Percentiles rank a stretch among this genome's conserved stretches.
Conservation (phyloP, 2,113 vertebrate species). For the Tauraco erythrolophus region DNA sequence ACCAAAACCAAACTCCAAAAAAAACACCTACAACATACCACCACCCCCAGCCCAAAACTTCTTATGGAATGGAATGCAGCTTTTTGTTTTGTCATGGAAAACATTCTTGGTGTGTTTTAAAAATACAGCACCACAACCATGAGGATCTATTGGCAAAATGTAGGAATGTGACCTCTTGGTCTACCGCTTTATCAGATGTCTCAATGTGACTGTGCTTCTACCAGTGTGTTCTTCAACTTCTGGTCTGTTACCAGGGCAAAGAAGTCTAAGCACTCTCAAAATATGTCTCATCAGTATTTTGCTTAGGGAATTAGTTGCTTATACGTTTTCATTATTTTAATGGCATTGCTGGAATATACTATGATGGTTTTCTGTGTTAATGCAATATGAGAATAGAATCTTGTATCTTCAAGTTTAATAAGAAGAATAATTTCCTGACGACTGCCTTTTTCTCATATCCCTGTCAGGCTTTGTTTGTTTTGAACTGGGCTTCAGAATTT, state of each 20-base stretch:
- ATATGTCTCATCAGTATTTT: neutral
- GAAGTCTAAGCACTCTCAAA: neutral
- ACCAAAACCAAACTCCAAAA: neutral
- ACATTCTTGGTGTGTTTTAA: neutral
- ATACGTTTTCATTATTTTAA: neutral
- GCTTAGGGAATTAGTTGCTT: neutral
- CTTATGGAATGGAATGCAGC: neutral
- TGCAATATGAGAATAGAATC: neutral
- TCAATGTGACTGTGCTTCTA: neutral
- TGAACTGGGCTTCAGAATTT: neutral
- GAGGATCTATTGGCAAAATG: neutral
- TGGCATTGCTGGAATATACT: neutral
- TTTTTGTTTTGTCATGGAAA: neutral
- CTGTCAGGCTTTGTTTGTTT: neutral
- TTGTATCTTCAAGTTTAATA: neutral
- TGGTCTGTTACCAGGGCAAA: neutral
- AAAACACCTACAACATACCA: neutral
- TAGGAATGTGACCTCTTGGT: accelerated
- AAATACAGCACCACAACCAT: neutral
- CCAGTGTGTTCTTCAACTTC: neutral
- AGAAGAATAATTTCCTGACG: neutral
- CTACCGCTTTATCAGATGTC: accelerated
- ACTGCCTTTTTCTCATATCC: neutral
- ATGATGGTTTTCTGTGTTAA: neutral
- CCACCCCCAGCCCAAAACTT: neutral